phyloP scores from a whole-genome alignment of 2,797 vertebrate genomes.

The Molossus alvarezi region DNA sequence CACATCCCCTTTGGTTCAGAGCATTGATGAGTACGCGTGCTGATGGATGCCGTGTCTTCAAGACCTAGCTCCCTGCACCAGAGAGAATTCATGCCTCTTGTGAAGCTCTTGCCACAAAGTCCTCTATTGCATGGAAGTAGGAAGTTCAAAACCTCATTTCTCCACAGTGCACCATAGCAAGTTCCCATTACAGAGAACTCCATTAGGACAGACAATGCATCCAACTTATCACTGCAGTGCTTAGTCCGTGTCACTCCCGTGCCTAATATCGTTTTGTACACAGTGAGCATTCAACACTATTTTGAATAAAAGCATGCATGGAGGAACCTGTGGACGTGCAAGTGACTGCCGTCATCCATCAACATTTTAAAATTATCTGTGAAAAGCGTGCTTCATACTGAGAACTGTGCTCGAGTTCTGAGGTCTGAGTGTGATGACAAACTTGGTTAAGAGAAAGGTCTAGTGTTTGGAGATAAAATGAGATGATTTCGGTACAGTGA shows the following conservation, averaged over 20 bases:
- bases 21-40: neutral
- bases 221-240: neutral
- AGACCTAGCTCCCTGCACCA: neutral
- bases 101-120: neutral
- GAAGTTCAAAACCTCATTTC: neutral
- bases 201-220: neutral
- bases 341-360: neutral
- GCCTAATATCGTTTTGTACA: neutral
- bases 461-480: neutral
- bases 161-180: neutral
- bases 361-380: neutral
- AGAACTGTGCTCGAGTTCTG: neutral
- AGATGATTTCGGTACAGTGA: neutral
- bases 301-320: neutral
- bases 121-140: neutral
- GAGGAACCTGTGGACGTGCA: neutral
- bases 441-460: neutral
- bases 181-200: neutral
- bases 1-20: conserved; percentile 31
- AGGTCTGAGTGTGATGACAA: neutral
- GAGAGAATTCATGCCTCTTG: neutral
- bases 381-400: neutral
- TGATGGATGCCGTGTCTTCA: neutral
- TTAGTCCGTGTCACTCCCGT: neutral
- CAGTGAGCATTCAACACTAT: neutral